These are phyloP conservation scores for Heliothis virescens DNA, from an alignment of 1,140 invertebrate genomes.

Conservation along the genomic window DNA sequence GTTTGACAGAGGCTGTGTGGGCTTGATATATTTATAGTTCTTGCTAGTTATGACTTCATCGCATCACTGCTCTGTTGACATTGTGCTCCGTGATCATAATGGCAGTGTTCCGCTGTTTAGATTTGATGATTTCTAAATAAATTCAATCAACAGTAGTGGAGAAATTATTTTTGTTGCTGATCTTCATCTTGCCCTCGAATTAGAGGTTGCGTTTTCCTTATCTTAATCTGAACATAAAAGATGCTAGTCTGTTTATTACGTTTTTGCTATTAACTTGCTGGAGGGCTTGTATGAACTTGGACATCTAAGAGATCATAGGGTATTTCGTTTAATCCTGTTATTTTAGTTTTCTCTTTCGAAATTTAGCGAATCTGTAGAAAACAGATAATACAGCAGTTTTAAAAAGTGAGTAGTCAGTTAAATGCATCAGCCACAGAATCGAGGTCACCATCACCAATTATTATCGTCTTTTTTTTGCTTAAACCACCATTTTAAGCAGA, in stretches of 20 bases:
- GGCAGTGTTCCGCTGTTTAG: conserved; percentile 13
- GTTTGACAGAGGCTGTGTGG: conserved; percentile 67
- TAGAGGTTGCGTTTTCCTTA: too few species aligned
- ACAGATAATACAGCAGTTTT: neutral
- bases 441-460: conserved; percentile 27
- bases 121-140: conserved; percentile 33
- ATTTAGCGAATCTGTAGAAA: too few species aligned
- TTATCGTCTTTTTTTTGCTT: conserved; percentile 1
- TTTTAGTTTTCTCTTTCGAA: too few species aligned
- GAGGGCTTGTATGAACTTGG: too few species aligned
- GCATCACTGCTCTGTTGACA: conserved; percentile 59
- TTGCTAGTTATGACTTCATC: conserved; percentile 78
- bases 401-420: neutral
- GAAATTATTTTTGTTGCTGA: neutral
- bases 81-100: conserved; percentile 43
- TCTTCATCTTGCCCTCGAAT: neutral
- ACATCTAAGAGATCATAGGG: too few species aligned
- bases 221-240: too few species aligned
- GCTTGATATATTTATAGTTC: conserved; percentile 73
- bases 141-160: neutral
- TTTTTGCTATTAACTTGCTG: too few species aligned
- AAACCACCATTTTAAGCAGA: conserved; percentile 45
- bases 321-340: too few species aligned
- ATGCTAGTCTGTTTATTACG: too few species aligned
- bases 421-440: conserved; percentile 13